Conservation (phyloP, 2,797 vertebrate species). For the Halcyon badia region DNA sequence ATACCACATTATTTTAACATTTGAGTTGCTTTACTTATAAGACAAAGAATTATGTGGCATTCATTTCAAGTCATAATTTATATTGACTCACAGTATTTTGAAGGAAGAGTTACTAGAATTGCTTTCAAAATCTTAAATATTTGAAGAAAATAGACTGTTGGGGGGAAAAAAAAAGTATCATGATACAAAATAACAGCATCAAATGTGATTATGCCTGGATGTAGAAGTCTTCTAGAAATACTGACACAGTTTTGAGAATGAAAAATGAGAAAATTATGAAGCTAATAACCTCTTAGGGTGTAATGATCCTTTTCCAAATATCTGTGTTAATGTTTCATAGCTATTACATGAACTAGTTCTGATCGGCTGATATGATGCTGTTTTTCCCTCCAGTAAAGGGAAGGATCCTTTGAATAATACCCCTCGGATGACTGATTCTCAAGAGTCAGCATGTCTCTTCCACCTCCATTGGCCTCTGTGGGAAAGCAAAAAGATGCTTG, state of each 20-base stretch:
- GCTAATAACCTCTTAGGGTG: neutral
- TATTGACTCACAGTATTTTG: neutral
- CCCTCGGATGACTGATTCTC: neutral
- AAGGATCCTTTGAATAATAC: conserved; percentile 23
- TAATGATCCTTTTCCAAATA: conserved; percentile 16
- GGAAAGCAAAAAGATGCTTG: neutral
- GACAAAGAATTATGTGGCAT: conserved; percentile 4
- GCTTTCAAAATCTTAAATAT: neutral
- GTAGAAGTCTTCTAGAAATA: neutral
- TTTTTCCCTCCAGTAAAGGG: conserved; percentile 6
- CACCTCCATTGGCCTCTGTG: neutral
- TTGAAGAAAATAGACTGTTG: neutral
- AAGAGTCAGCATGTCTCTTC: neutral
- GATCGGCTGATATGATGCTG: conserved; percentile 23
- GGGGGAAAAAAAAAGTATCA: neutral
- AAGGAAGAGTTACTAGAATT: conserved; percentile 3
- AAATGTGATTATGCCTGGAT: neutral
- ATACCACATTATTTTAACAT: conserved; percentile 18
- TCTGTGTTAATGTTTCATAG: neutral
- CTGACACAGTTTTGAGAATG: neutral
- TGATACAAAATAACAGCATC: neutral
- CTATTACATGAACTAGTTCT: neutral
- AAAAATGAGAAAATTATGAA: neutral
- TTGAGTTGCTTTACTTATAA: conserved; percentile 23
- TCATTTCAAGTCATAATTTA: conserved; percentile 27